Percentiles rank a stretch among this genome's conserved stretches.
phyloP scores from a whole-genome alignment of 2,888 invertebrate species.

The Drosophila nr. fundita region DNA sequence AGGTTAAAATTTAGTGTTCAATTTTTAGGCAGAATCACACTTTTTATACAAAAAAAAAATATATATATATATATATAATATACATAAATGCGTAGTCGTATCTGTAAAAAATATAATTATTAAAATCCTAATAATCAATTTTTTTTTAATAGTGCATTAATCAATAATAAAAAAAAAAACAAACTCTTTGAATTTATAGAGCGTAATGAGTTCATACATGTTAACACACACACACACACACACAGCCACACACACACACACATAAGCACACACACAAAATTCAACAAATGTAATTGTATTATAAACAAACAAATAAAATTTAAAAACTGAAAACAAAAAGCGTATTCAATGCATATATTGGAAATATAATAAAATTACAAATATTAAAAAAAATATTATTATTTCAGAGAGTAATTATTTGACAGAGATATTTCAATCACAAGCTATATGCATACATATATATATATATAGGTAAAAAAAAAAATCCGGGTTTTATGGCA shows the following conservation, averaged over 20 bases:
- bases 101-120: conserved; percentile 29
- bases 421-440: neutral
- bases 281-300: conserved; percentile 51
- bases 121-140: conserved; percentile 40
- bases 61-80: conserved; percentile 15
- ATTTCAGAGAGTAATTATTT: neutral
- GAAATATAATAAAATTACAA: conserved; percentile 56
- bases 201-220: conserved; percentile 72
- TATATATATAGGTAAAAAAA: too few relatives aligned
- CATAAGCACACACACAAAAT: conserved; percentile 6
- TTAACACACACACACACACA: conserved; percentile 47
- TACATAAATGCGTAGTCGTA: conserved; percentile 53
- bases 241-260: neutral
- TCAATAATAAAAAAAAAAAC: conserved; percentile 20
- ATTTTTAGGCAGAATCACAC: conserved; percentile 53
- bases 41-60: conserved; percentile 20
- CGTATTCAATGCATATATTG: conserved; percentile 27
- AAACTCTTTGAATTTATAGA: conserved; percentile 78
- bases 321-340: conserved; percentile 6
- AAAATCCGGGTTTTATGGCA: too few relatives aligned
- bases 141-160: conserved; percentile 58
- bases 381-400: conserved; percentile 40
- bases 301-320: conserved; percentile 37
- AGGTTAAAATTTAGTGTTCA: conserved; percentile 44
- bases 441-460: neutral